These are phyloP conservation scores for Muscicapa adusta DNA, from an alignment of 2,113 vertebrate genomes.

Conservation along the genomic window DNA sequence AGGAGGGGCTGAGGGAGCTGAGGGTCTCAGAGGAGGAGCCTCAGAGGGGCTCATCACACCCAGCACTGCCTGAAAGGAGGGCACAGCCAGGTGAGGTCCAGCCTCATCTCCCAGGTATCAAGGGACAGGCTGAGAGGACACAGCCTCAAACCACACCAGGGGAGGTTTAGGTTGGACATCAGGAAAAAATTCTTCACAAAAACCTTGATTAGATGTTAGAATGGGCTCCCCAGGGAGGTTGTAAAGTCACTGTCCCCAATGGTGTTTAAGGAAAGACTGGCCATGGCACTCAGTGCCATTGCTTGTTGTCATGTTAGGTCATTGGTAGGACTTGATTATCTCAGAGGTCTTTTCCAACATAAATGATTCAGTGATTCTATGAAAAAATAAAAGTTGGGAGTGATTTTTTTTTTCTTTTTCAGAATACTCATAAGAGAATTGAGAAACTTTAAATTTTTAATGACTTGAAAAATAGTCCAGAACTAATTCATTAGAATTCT, in stretches of 20 bases:
- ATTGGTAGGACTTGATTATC: accelerated
- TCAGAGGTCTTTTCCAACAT: not conserved
- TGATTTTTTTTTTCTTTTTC: not conserved
- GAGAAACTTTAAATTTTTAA: not conserved
- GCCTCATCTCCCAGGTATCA: not conserved
- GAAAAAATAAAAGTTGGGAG: not conserved
- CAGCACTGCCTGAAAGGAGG: not conserved
- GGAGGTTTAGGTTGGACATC: not conserved
- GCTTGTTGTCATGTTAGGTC: not conserved
- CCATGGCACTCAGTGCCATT: not conserved
- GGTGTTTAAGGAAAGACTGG: not conserved
- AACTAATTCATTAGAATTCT: not conserved
- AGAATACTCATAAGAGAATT: not conserved
- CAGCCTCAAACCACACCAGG: not conserved
- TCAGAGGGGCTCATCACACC: not conserved
- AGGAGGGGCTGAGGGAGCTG: not conserved
- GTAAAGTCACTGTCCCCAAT: not conserved
- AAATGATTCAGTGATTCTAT: not conserved
- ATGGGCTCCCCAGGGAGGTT: not conserved
- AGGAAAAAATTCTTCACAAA: not conserved
- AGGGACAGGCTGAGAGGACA: not conserved
- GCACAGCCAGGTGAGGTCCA: accelerated
- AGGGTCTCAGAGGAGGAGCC: not conserved
- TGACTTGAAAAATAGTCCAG: not conserved
- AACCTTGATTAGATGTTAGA: not conserved